Evolutionary conservation across 2,797 vertebrate genomes (phyloP).

Genomic region (Mormyrops attenuatus): DNA sequence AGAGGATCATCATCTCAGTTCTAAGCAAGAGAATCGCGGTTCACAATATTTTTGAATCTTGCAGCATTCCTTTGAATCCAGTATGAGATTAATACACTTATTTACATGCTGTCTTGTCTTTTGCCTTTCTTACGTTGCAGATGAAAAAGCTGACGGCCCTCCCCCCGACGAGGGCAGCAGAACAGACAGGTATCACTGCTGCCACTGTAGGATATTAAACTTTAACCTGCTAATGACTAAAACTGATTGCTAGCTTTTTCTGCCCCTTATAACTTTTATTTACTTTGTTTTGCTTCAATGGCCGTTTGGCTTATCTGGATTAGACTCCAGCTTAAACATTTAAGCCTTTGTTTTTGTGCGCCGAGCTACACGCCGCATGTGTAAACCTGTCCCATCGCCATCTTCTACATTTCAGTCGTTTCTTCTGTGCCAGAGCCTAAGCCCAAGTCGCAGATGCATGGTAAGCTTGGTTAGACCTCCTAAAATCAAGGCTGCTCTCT

Average conservation of each 20-base stretch:
- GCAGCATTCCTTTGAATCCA: background rate
- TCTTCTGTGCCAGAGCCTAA: constrained; percentile 49
- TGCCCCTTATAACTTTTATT: background rate
- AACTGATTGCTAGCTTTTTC: background rate
- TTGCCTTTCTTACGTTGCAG: constrained; percentile 34
- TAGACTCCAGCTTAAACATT: background rate
- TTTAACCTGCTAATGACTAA: background rate
- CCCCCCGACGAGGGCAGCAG: constrained; percentile 43
- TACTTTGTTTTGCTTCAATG: background rate
- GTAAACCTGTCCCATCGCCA: background rate
- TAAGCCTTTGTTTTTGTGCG: background rate
- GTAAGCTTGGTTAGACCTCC: constrained; percentile 44
- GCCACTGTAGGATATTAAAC: background rate
- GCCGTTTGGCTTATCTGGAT: background rate
- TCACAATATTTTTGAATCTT: background rate
- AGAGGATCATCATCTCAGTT: background rate
- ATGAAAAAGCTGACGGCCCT: constrained; percentile 47
- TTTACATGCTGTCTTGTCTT: background rate
- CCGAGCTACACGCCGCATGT: background rate
- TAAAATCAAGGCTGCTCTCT: background rate
- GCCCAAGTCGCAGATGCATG: constrained; percentile 48
- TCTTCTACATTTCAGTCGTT: constrained; percentile 42
- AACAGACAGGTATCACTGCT: constrained; percentile 51
- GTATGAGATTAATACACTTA: background rate
- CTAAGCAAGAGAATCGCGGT: background rate